Evolutionary conservation across 2,113 vertebrate genomes (phyloP).

Genomic region (Oxyura jamaicensis): DNA sequence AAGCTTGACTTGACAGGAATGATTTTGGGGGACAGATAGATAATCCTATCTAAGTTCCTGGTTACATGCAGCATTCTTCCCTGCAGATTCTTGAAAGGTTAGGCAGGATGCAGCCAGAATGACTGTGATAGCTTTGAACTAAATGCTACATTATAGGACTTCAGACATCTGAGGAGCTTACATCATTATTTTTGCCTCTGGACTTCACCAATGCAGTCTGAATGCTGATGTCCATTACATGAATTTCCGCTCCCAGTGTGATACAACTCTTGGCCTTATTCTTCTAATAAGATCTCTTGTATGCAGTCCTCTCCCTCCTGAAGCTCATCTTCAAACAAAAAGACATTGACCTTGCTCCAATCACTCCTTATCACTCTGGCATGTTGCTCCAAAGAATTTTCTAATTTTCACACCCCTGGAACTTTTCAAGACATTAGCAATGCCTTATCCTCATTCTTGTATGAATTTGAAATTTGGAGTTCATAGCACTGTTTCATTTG

Average conservation of each 20-base stretch:
- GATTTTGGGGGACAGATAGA: neutral
- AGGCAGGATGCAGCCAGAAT: neutral
- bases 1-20: neutral
- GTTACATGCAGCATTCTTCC: neutral
- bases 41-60: neutral
- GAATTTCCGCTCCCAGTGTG: neutral
- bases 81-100: neutral
- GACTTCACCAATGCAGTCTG: neutral
- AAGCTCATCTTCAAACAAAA: neutral
- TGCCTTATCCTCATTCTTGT: neutral
- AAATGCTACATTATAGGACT: neutral
- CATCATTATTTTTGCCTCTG: neutral
- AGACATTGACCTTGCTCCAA: neutral
- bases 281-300: neutral
- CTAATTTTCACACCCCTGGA: neutral
- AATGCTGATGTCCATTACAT: neutral
- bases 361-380: neutral
- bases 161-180: neutral
- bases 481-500: neutral
- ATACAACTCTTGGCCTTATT: neutral
- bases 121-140: neutral
- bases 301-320: neutral
- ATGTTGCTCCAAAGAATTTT: neutral
- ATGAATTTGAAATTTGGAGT: neutral
- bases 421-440: neutral